phyloP scores from a whole-genome alignment of 2,797 vertebrate genomes.

The Sternarchorhynchus goeldii region DNA sequence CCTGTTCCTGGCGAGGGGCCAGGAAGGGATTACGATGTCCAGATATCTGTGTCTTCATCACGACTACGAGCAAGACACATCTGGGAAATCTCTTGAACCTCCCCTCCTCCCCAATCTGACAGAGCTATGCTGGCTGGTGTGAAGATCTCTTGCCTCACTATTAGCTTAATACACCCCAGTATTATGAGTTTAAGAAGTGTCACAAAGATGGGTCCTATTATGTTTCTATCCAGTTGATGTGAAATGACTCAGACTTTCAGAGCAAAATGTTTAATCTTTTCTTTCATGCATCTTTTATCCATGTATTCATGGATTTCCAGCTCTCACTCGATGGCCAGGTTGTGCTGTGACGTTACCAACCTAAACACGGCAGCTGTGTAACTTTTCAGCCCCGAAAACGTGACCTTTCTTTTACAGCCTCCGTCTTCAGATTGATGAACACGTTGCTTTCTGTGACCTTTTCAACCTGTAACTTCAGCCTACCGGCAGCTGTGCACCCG shows the following conservation, averaged over 20 bases:
- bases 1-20: slow-evolving; percentile 52
- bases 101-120: slow-evolving; percentile 45
- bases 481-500: slow-evolving; percentile 78
- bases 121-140: slow-evolving; percentile 35
- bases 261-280: background rate
- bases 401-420: slow-evolving; percentile 54
- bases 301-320: slow-evolving; percentile 30
- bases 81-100: slow-evolving; percentile 33
- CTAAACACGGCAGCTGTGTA: slow-evolving; percentile 36
- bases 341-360: slow-evolving; percentile 12
- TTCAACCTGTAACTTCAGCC: slow-evolving; percentile 74
- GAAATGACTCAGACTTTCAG: slow-evolving; percentile 23
- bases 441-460: slow-evolving; percentile 62
- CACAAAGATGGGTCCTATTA: slow-evolving; percentile 11
- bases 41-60: slow-evolving; percentile 61
- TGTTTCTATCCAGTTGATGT: slow-evolving; percentile 14
- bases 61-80: slow-evolving; percentile 46
- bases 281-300: slow-evolving; percentile 37
- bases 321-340: slow-evolving; percentile 28
- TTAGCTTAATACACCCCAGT: background rate
- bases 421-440: slow-evolving; percentile 47
- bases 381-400: slow-evolving; percentile 37
- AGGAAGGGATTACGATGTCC: slow-evolving; percentile 55
- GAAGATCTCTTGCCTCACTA: slow-evolving; percentile 9
- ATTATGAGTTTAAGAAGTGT: slow-evolving; percentile 20